phyloP scores from a whole-genome alignment of 2,797 vertebrate genomes.

The Mormyrus proboscirostris region DNA sequence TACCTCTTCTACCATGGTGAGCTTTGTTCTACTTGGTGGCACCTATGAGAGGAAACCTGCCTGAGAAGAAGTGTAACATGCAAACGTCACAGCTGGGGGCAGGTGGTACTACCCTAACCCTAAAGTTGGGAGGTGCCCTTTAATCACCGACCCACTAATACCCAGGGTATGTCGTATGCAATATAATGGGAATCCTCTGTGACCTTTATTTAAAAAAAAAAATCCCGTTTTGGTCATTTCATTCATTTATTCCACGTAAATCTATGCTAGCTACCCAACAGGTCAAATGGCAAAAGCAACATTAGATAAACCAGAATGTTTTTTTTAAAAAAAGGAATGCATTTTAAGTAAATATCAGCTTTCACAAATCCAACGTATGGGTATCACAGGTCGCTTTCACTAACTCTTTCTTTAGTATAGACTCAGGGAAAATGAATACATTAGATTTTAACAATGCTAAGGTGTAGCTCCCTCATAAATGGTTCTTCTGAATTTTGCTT shows the following conservation, averaged over 20 bases:
- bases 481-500: neutral
- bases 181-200: neutral
- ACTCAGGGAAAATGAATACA: neutral
- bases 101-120: neutral
- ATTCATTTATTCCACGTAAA: neutral
- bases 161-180: neutral
- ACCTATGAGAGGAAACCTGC: neutral
- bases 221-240: neutral
- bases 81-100: neutral
- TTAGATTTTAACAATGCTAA: neutral
- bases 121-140: neutral
- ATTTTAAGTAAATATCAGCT: neutral
- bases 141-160: neutral
- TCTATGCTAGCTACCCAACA: neutral
- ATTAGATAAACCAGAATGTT: neutral
- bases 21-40: neutral
- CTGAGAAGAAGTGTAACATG: neutral
- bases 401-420: neutral
- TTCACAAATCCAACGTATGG: neutral
- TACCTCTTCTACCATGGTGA: neutral
- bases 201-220: neutral
- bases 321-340: neutral
- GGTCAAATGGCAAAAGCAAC: neutral
- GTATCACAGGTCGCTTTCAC: neutral
- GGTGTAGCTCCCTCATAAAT: neutral